Base-by-base conservation (phyloP, 1,140 invertebrate species). In the Coboldia fuscipes region DNA sequence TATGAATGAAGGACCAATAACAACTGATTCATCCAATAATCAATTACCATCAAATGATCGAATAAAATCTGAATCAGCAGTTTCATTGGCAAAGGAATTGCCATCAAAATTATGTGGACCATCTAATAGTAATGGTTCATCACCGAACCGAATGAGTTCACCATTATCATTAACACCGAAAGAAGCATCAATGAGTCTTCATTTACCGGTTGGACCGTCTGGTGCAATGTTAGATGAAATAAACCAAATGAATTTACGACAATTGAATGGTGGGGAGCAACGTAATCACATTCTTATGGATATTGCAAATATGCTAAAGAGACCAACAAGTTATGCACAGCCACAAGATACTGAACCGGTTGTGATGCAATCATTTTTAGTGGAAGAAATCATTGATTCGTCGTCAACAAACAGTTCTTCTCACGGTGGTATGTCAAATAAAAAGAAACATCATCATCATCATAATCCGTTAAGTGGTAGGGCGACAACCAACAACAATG, bases 331-430 rank as follows among this genome's bases (percentile, higher is more conserved):
- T 19, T 68, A 68, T 41, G 67, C 66, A 18, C 55, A 68, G 47
- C 66, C 66, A 5, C 65, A 63, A 38, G 54, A 64, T 47, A 47
- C 37, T 53, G 49, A 20, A 54, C 47, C 20, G 32, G 38, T 18
- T 30, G 53, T 48, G 24, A 86, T 88, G 81, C 83, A 88, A 54
- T 74, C 81, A 17, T 89, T 89, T 56, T 63, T 82, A 37, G 58
- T 89, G 45, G 74, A 80, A 45, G 75, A 79, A 48, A 41, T 32
- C 16, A 30, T 16, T 5, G 16, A 30, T 15, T 13, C 4, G 4
- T 13, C 6, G n/a, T 20, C 33, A 21, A 22, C 22, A 35, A 26
- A n/a, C n/a, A n/a, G n/a, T n/a, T n/a, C n/a, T n/a, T n/a, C n/a
- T n/a, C n/a, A n/a, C n/a, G n/a, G n/a, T n/a, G n/a, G n/a, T n/a